Conservation (phyloP, 2,797 vertebrate species). For the Myripristis murdjan region DNA sequence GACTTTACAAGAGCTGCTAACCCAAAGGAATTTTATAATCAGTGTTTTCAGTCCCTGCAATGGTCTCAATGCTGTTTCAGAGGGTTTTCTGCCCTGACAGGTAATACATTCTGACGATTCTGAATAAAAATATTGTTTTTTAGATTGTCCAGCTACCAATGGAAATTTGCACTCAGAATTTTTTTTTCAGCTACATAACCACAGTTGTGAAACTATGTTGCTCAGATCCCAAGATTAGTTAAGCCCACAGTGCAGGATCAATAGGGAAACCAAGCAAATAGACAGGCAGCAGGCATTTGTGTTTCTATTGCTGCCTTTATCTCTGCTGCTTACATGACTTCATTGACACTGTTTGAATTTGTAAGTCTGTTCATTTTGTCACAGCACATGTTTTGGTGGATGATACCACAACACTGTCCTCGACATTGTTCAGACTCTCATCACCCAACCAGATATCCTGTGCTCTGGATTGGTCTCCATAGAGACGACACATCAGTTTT, state of each 20-base stretch:
- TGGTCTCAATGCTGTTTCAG: too few species aligned
- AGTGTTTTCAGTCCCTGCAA: too few species aligned
- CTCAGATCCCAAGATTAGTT: conserved; percentile 9
- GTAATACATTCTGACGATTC: too few species aligned
- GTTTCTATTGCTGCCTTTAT: not conserved
- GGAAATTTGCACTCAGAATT: not conserved
- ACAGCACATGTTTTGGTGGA: conserved; percentile 29
- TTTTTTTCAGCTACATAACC: too few species aligned
- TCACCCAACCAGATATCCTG: conserved; percentile 5
- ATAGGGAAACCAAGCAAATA: not conserved
- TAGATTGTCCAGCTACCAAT: not conserved
- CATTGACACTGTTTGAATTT: conserved; percentile 7
- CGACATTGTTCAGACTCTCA: conserved; percentile 24
- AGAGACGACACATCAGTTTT: conserved; percentile 12
- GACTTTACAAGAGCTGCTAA: too few species aligned
- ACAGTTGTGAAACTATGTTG: not conserved
- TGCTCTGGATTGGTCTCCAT: conserved; percentile 25
- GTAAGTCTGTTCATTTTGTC: conserved; percentile 1
- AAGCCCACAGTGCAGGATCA: conserved; percentile 2
- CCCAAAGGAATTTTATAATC: too few species aligned
- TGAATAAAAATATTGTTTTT: too few species aligned
- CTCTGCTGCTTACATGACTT: not conserved
- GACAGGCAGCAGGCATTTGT: not conserved
- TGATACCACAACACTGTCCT: conserved; percentile 19
- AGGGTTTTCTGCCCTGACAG: too few species aligned